phyloP scores from a whole-genome alignment of 2,888 invertebrate species.

The Rhagophthalmus giganteus region DNA sequence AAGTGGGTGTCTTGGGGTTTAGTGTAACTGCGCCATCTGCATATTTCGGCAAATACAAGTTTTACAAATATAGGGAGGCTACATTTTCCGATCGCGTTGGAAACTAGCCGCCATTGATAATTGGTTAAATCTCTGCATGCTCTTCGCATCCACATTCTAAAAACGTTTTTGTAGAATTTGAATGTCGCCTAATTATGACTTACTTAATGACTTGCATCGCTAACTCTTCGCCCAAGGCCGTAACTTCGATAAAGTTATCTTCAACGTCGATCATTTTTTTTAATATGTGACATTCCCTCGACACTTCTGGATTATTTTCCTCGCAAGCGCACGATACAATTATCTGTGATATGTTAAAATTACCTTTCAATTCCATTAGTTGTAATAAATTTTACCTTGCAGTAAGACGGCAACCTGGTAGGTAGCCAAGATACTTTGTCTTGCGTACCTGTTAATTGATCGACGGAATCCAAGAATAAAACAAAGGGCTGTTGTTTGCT shows the following conservation, averaged over 20 bases:
- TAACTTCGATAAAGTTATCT: slow-evolving; percentile 88
- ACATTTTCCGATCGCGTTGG: slow-evolving; percentile 90
- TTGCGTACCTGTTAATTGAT: slow-evolving; percentile 92
- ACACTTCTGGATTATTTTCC: slow-evolving; percentile 82
- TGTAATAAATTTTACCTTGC: slow-evolving; percentile 73
- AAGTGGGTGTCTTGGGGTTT: slow-evolving; percentile 90
- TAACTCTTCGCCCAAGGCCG: slow-evolving; percentile 86
- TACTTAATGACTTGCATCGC: slow-evolving; percentile 89
- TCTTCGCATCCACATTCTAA: slow-evolving; percentile 90
- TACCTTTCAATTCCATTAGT: too few species aligned
- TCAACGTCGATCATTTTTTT: slow-evolving; percentile 86
- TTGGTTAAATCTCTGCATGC: slow-evolving; percentile 86
- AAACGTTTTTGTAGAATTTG: too few species aligned
- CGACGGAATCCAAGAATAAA: slow-evolving; percentile 93
- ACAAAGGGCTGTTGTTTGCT: slow-evolving; percentile 82
- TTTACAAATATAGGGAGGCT: slow-evolving; percentile 97
- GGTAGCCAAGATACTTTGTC: slow-evolving; percentile 97
- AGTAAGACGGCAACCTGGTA: slow-evolving; percentile 82
- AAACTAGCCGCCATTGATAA: slow-evolving; percentile 92
- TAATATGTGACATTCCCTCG: slow-evolving; percentile 82
- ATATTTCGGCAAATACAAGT: slow-evolving; percentile 95
- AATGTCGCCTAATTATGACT: slow-evolving; percentile 45
- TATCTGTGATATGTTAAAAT: too few species aligned
- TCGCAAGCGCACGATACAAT: slow-evolving; percentile 91
- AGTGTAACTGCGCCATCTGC: slow-evolving; percentile 95